Base-by-base conservation (phyloP, 23 tunicate genomes). In the Ciona savignyi region DNA sequence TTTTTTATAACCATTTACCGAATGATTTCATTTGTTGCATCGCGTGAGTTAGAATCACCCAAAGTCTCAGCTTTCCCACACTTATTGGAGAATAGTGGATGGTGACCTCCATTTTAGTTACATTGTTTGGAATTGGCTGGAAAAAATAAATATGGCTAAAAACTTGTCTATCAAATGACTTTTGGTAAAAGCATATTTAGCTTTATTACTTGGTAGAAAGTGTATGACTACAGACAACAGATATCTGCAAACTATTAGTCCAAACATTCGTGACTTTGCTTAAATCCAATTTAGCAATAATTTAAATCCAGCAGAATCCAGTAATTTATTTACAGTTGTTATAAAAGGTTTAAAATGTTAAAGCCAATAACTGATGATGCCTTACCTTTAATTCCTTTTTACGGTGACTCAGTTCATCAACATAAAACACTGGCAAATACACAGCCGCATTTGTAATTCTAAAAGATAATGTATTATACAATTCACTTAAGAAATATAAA, bases 51-150 rank as follows among this genome's bases (percentile, higher is more conserved):
- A 93, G 34, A 25, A 73, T 85, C 20, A 72, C 49, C 98, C 92
- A 86, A 3, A 93, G 51, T 61, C 98, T 68, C 81, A 93, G 35
- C 72, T 93, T 93, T 62, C 98, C 98, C 19, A 93, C 61, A 6
- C 83, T 63, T 29, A 93, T 78, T 0, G 98, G 88, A 29, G 83
- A 74, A 63, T 93, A 93, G 2, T 62, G 60, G 2, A 93, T 65
- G 20, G 34, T 60, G 23, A 93, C 51, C 6, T 71, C 30, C 61
- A 77, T 74, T 29, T 65, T 51, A 23, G 77, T 72, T 23, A 72
- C 77, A 60, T 81, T 76, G 32, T 73, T 68, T 23, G 85, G 74
- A 49, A 93, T 76, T 30, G 70, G 74, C 88, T 85, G 76, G 19
- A 73, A 23, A n/a, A n/a, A n/a, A n/a, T n/a, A n/a, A n/a, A n/a